Base-by-base conservation (phyloP, 1,140 invertebrate genomes). In the Drosophila obscura region DNA sequence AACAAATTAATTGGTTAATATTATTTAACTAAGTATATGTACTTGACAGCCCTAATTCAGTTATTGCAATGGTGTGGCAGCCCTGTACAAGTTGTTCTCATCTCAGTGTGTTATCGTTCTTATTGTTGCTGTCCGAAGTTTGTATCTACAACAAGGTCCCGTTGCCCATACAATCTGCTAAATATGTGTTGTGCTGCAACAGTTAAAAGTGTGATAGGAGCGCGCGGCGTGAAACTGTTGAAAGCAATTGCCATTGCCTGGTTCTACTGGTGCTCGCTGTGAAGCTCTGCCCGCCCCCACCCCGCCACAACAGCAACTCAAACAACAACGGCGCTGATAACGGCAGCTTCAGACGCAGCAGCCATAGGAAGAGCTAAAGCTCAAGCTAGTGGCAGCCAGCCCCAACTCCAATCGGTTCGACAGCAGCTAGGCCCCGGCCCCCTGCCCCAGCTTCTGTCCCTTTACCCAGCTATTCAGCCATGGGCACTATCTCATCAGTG, bases 401-500 rank as follows among this genome's bases (percentile, higher is more conserved):
- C 35, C 35, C 35, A 39, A 39, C 35, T 13, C 35, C 11, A 39
- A 39, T 11, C 35, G 13, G 35, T 39, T 44, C 39, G 39, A 56
- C 53, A 56, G 28, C 53, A 39, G 35, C 35, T 39, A 39, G 11
- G 35, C 35, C 31, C 19, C 19, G 11, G 35, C 35, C 35, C 35
- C 35, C 35, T 39, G 35, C 35, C 11, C 11, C 35, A 4, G 35
- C 35, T 11, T 3, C 31, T 39, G 35, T 39, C 35, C 35, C 4
- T 13, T 13, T 13, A 5, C 35, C 11, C 35, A 39, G 35, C 11
- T 4, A 39, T 39, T 39, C 35, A 39, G 80, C 96, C 96, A 97
- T 97, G 96, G 96, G 96, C 92, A 96, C 96, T 90, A 96, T 97
- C 93, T 96, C 96, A 93, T 97, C 96, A 90, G 96, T 97, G 93